Percentiles rank a stretch among this genome's conserved stretches.
Evolutionary conservation across 2,113 vertebrate genomes (phyloP).

Genomic region (Grammomys dolichurus): DNA sequence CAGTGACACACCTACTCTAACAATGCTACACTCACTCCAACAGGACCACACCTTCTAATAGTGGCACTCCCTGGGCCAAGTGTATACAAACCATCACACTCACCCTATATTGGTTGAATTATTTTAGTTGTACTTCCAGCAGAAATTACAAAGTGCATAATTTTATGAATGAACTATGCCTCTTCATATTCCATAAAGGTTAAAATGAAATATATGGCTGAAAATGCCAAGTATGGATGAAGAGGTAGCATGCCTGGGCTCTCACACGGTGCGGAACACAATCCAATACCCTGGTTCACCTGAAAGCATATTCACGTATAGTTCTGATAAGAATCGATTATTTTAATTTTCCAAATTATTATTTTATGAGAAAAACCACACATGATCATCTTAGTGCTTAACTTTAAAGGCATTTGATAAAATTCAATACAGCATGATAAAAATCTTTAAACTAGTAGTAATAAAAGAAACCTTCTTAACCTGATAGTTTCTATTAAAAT

Average conservation of each 20-base stretch:
- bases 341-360: neutral
- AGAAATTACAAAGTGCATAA: slow-evolving; percentile 16
- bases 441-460: slow-evolving; percentile 2
- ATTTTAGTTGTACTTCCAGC: slow-evolving; percentile 33
- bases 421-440: neutral
- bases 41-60: too few species aligned
- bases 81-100: neutral
- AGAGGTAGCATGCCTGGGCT: neutral
- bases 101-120: neutral
- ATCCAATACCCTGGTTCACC: neutral
- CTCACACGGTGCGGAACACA: neutral
- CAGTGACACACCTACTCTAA: too few species aligned
- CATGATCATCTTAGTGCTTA: neutral
- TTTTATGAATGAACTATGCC: neutral
- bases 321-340: slow-evolving; percentile 10
- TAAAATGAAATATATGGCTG: neutral
- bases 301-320: neutral
- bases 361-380: slow-evolving; percentile 13
- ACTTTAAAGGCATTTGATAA: slow-evolving; percentile 31
- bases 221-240: neutral
- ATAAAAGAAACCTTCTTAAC: slow-evolving; percentile 4
- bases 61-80: too few species aligned
- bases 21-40: too few species aligned
- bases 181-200: neutral
- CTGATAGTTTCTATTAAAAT: neutral